Conservation (phyloP, 2,113 vertebrate species). For the Elgaria multicarinata region DNA sequence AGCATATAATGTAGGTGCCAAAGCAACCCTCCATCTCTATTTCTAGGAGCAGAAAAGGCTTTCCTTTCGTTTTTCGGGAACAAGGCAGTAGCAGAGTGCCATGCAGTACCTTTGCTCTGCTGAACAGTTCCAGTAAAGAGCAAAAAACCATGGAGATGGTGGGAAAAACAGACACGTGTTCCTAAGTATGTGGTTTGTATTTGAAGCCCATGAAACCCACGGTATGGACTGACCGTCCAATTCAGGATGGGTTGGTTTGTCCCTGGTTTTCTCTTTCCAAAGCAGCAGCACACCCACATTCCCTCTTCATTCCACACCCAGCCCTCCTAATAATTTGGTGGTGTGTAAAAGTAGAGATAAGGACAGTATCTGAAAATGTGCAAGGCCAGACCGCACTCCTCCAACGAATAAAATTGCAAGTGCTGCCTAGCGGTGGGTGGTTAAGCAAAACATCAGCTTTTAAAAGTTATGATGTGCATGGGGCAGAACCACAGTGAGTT, state of each 20-base stretch:
- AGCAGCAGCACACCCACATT: not conserved
- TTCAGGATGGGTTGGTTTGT: not conserved
- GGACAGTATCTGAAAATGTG: not conserved
- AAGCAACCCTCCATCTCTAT: too few relatives aligned
- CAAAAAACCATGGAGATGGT: not conserved
- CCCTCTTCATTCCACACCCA: not conserved
- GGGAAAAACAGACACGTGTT: not conserved
- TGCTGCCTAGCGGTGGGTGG: not conserved
- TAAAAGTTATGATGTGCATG: not conserved
- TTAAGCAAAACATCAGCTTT: not conserved
- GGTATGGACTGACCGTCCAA: not conserved
- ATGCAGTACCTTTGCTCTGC: not conserved
- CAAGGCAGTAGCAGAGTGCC: not conserved
- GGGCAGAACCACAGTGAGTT: not conserved
- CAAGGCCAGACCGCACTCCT: not conserved
- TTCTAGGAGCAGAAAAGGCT: not conserved
- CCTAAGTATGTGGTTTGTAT: not conserved
- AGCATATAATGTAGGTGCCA: too few relatives aligned
- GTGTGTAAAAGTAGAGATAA: not conserved
- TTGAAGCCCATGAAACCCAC: not conserved
- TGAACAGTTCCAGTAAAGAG: not conserved
- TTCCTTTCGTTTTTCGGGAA: not conserved
- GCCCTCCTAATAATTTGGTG: too few relatives aligned
- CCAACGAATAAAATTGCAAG: not conserved
- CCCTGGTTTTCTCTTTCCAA: not conserved